These are phyloP conservation scores for Hafferia zeledoni DNA, from an alignment of 2,797 vertebrate species.

Conservation along the genomic window DNA sequence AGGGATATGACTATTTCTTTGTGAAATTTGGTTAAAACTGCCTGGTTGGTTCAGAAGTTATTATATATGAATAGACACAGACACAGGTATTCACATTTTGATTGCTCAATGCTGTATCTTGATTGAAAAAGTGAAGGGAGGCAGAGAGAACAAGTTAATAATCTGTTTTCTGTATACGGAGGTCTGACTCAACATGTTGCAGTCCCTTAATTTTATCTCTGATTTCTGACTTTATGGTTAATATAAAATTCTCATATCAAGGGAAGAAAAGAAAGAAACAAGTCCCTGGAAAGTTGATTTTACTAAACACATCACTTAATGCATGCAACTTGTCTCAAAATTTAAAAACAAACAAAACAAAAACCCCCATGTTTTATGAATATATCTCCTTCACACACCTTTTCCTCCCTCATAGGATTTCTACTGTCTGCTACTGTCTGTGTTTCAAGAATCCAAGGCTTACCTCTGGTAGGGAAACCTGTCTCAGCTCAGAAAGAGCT, in stretches of 20 bases:
- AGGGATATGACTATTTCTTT: background rate
- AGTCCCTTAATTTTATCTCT: background rate
- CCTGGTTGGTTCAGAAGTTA: background rate
- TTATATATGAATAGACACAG: background rate
- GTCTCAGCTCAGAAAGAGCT: background rate
- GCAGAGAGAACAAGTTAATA: background rate
- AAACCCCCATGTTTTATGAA: background rate
- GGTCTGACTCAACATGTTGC: background rate
- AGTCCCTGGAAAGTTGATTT: background rate
- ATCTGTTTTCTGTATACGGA: background rate
- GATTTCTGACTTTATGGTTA: background rate
- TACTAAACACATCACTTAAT: background rate
- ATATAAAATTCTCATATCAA: background rate
- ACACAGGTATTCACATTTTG: background rate
- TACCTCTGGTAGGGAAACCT: background rate
- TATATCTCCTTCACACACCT: background rate
- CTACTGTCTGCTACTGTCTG: background rate
- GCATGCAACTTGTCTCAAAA: background rate
- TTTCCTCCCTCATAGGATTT: background rate
- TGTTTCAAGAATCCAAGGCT: background rate
- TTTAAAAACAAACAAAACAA: too few relatives aligned
- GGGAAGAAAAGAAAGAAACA: background rate
- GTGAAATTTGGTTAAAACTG: background rate
- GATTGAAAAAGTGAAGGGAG: background rate
- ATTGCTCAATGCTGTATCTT: background rate